A percentile compares a stretch with the other conserved stretches of the same genome.
phyloP scores from a whole-genome alignment of 2,888 invertebrate genomes.

The Temnothorax ravouxi region DNA sequence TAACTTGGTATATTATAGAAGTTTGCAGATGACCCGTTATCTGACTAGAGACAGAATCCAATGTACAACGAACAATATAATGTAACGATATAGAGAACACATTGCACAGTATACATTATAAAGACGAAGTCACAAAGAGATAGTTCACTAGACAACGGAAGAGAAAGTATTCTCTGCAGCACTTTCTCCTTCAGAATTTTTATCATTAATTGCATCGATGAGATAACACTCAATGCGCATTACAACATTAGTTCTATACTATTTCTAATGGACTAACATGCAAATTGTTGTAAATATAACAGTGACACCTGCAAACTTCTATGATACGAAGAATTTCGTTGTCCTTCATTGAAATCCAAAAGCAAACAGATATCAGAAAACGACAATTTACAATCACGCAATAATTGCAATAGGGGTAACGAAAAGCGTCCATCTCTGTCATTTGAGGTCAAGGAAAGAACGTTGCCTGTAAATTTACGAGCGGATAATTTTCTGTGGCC shows the following conservation, averaged over 20 bases:
- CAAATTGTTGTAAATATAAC: neutral
- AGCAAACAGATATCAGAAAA: neutral
- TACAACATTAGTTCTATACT: neutral
- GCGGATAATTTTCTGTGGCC: constrained; percentile 12
- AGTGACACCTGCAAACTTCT: constrained; percentile 13
- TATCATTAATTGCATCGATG: constrained; percentile 23
- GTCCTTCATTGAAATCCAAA: constrained; percentile 33
- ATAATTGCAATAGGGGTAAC: neutral
- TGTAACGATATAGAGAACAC: neutral
- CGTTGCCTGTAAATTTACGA: neutral
- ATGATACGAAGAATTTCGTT: constrained; percentile 13
- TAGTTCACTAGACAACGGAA: neutral
- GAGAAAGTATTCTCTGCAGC: neutral
- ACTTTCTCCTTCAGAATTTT: neutral
- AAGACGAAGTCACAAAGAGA: neutral
- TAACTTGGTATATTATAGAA: constrained; percentile 31
- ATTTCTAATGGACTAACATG: neutral
- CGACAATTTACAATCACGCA: neutral
- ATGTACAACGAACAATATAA: constrained; percentile 41
- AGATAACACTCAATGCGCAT: neutral
- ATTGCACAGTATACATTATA: constrained; percentile 2
- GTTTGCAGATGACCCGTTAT: constrained; percentile 9
- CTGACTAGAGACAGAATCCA: neutral
- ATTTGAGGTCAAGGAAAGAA: neutral
- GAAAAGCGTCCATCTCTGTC: neutral